A percentile compares a stretch with the other conserved stretches of the same genome.
Conservation (phyloP, 2,797 vertebrate genomes). For the Taenioides sp. region DNA sequence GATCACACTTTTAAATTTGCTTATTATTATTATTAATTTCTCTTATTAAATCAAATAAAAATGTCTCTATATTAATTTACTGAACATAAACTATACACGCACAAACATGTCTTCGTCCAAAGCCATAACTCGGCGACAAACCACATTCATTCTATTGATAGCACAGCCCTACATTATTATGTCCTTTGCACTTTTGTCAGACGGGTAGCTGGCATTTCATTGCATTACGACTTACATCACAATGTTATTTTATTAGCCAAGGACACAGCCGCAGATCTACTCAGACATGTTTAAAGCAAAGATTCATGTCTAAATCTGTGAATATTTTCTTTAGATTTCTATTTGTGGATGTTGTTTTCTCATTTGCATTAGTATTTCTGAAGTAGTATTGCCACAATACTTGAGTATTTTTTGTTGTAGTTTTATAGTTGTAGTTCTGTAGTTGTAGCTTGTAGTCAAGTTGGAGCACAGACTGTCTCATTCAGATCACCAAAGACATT, state of each 20-base stretch:
- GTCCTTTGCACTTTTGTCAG: too few species aligned
- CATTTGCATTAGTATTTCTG: not conserved
- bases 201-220: not conserved
- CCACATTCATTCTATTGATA: too few species aligned
- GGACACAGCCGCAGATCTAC: not conserved
- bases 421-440: not conserved
- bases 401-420: not conserved
- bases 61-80: too few species aligned
- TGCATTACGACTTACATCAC: not conserved
- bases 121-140: too few species aligned
- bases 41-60: too few species aligned
- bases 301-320: not conserved
- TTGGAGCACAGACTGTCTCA: not conserved
- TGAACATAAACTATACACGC: too few species aligned
- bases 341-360: not conserved
- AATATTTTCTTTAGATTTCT: not conserved
- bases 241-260: not conserved
- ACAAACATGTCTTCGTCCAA: too few species aligned
- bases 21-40: too few species aligned
- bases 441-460: too few species aligned
- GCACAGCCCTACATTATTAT: too few species aligned
- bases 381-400: too few species aligned
- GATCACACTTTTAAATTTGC: too few species aligned
- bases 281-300: not conserved
- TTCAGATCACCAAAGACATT: constrained; percentile 4